These are phyloP conservation scores for Gracilinanus agilis DNA, from an alignment of 2,113 vertebrate genomes.

Conservation along the genomic window DNA sequence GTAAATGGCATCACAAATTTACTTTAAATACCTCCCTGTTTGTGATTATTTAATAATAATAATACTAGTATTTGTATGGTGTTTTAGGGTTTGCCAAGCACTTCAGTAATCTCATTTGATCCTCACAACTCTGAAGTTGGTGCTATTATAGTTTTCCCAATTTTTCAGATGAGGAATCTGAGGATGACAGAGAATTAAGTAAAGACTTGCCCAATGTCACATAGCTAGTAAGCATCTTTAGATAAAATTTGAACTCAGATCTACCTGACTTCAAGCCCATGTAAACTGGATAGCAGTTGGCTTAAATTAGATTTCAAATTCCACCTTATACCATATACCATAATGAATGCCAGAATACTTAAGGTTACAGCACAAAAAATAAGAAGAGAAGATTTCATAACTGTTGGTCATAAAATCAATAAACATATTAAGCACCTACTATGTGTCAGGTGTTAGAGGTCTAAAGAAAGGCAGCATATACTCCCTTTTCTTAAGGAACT, in stretches of 20 bases:
- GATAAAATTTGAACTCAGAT: not conserved
- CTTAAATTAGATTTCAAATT: not conserved
- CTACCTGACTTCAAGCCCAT: not conserved
- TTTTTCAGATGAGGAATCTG: not conserved
- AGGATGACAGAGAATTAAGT: not conserved
- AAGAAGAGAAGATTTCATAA: not conserved
- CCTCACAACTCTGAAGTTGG: not conserved
- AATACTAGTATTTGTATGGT: not conserved
- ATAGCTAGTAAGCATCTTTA: not conserved
- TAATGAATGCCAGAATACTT: not conserved
- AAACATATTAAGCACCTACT: not conserved
- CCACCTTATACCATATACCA: not conserved
- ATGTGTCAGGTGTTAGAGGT: not conserved
- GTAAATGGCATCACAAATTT: not conserved
- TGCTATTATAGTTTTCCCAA: not conserved
- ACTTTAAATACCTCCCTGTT: not conserved
- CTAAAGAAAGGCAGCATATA: not conserved
- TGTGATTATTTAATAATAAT: not conserved
- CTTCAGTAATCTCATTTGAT: not conserved
- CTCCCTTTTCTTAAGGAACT: not conserved
- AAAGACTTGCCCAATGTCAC: not conserved
- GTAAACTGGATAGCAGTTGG: not conserved
- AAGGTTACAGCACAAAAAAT: not conserved
- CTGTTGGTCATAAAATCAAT: not conserved
- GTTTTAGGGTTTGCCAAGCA: not conserved